Percentiles rank a stretch among this genome's conserved stretches.
Conservation (phyloP, 2,888 invertebrate species). For the Lasioglossum pauxillum region DNA sequence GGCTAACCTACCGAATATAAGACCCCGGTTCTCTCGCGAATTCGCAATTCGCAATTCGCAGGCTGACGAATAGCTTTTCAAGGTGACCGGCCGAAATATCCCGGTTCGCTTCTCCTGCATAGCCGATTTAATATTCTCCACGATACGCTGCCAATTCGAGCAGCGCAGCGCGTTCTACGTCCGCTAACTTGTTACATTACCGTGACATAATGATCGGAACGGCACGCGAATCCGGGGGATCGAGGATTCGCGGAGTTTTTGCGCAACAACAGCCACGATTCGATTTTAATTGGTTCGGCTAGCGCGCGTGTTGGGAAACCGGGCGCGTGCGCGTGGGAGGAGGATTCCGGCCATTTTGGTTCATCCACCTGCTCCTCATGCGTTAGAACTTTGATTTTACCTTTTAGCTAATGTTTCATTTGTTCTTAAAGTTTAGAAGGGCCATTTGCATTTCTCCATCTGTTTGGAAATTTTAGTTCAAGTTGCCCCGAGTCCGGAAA, state of each 20-base stretch:
- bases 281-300: slow-evolving; percentile 1
- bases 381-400: background rate
- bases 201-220: slow-evolving; percentile 44
- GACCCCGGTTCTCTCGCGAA: background rate
- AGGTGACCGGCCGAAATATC: slow-evolving; percentile 73
- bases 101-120: slow-evolving; percentile 38
- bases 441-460: background rate
- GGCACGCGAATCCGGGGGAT: slow-evolving; percentile 20
- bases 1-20: background rate
- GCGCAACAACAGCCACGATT: background rate
- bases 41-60: slow-evolving; percentile 4
- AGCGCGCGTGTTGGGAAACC: background rate
- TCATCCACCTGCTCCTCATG: background rate
- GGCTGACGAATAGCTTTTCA: slow-evolving; percentile 73
- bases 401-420: too few relatives aligned
- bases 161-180: slow-evolving; percentile 8
- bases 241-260: slow-evolving; percentile 11
- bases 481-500: too few relatives aligned
- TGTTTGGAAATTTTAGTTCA: too few relatives aligned
- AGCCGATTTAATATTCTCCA: slow-evolving; percentile 67
- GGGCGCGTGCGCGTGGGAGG: background rate
- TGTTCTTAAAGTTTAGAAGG: too few relatives aligned
- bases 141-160: slow-evolving; percentile 57
- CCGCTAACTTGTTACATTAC: slow-evolving; percentile 54
- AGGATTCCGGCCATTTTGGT: background rate